phyloP scores from a whole-genome alignment of 2,888 invertebrate species.

The Cantharis lateralis region DNA sequence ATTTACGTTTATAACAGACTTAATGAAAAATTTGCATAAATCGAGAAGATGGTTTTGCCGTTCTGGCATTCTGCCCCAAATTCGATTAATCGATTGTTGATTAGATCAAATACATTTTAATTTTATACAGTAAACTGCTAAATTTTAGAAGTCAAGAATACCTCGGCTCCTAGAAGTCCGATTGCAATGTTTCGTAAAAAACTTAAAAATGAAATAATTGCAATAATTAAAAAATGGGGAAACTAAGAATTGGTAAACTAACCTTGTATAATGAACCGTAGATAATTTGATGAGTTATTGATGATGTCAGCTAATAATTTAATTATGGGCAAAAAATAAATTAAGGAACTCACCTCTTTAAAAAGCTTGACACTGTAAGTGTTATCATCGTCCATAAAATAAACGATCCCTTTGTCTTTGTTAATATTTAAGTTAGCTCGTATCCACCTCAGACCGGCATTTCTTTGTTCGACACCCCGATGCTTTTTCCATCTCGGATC shows the following conservation, averaged over 20 bases:
- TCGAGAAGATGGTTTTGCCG: too few relatives aligned
- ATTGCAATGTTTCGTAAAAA: too few relatives aligned
- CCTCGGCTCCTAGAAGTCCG: too few relatives aligned
- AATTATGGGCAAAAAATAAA: not conserved
- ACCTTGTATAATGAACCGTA: not conserved
- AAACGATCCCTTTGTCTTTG: conserved; percentile 76
- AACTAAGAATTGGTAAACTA: not conserved
- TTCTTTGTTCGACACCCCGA: conserved; percentile 90
- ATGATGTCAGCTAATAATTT: not conserved
- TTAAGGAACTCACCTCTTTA: conserved; percentile 71
- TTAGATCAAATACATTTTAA: too few relatives aligned
- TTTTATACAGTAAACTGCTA: too few relatives aligned
- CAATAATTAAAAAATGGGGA: not conserved
- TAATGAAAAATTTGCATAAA: too few relatives aligned
- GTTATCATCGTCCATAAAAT: conserved; percentile 98
- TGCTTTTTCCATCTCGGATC: conserved; percentile 78
- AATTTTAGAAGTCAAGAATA: too few relatives aligned
- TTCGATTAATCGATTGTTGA: too few relatives aligned
- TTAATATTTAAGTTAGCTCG: conserved; percentile 62
- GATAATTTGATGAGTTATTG: not conserved
- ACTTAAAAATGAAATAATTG: not conserved
- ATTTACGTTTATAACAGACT: too few relatives aligned
- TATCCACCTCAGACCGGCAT: conserved; percentile 83
- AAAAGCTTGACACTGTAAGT: conserved; percentile 89
- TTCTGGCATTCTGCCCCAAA: too few relatives aligned